Evolutionary conservation across 2,113 vertebrate genomes (phyloP).

Genomic region (Macaca mulatta): DNA sequence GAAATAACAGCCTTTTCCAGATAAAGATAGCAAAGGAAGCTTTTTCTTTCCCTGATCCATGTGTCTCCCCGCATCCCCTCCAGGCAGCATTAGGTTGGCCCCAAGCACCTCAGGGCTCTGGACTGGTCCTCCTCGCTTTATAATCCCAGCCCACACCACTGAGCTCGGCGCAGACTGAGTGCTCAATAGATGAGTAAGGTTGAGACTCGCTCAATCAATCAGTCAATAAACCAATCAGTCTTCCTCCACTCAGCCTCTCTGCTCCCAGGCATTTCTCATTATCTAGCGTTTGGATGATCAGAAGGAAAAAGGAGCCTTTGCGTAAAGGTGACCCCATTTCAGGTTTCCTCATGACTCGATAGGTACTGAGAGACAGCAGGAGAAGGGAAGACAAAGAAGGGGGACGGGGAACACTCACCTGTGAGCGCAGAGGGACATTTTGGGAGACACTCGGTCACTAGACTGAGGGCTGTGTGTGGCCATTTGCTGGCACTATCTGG

Average conservation of each 20-base stretch:
- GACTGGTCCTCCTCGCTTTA: neutral
- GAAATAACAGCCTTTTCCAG: neutral
- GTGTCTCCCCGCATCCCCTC: neutral
- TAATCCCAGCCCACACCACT: neutral
- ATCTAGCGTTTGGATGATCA: neutral
- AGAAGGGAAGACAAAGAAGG: neutral
- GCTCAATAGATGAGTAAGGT: neutral
- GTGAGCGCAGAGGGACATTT: neutral
- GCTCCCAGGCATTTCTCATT: neutral
- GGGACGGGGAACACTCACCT: neutral
- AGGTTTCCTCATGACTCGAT: neutral
- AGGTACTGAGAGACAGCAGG: neutral
- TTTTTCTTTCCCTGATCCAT: neutral
- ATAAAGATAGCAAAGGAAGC: neutral
- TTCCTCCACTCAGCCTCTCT: neutral
- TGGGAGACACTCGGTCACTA: neutral
- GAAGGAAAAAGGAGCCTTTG: neutral
- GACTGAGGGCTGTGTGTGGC: neutral
- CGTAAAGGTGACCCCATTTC: conserved; percentile 38
- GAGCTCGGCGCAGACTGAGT: neutral
- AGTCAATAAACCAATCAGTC: conserved; percentile 54
- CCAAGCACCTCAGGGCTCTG: neutral
- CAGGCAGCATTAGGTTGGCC: neutral
- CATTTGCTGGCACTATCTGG: neutral
- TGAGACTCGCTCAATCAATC: conserved; percentile 39